Base-by-base conservation (phyloP, 1,140 invertebrate species). In the Megalopta genalis region DNA sequence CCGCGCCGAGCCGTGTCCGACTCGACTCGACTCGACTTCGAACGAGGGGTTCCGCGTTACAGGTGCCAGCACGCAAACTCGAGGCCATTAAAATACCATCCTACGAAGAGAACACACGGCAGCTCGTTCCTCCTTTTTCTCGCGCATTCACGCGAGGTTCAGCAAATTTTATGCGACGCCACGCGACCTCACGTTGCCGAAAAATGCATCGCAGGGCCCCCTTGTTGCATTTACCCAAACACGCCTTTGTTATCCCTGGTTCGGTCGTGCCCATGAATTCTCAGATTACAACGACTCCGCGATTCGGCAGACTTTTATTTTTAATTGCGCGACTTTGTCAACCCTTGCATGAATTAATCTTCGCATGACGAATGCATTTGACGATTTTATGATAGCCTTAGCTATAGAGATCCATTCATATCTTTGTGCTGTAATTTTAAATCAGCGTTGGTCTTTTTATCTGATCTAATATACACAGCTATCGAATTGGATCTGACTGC, bases 101-200 rank as follows among this genome's bases (percentile, higher is more conserved):
- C 42, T 27, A 21, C 52, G 21, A 0, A 7, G 60, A 42, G 14
- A 25, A 52, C 42, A n/a, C 21, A n/a, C 5, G 5, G 52, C 52
- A 8, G 6, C 18, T 54, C n/a, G 37, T 63, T 70, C 75, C 27
- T 46, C 42, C 27, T 67, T 60, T 65, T 27, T 18, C n/a, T n/a
- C 54, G 39, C 23, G 42, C 52, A 14, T 21, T 23, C 27, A 9
- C 60, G 60, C 42, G 32, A 49, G 21, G 73, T 32, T 46, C 59
- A 68, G 65, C 21, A 62, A 77, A 72, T 85, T 88, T 89, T 90
- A 91, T 91, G 90, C 90, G 68, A 80, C 85, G 80, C 72, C 90
- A 91, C 90, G 90, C 73, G 59, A 49, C n/a, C 27, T 54, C 69
- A 32, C 54, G 27, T 72, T 63, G 46, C 65, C 78, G 54, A 66